These are phyloP conservation scores for Nannobrachium achirus DNA, from an alignment of 2,113 vertebrate genomes.

Conservation along the genomic window DNA sequence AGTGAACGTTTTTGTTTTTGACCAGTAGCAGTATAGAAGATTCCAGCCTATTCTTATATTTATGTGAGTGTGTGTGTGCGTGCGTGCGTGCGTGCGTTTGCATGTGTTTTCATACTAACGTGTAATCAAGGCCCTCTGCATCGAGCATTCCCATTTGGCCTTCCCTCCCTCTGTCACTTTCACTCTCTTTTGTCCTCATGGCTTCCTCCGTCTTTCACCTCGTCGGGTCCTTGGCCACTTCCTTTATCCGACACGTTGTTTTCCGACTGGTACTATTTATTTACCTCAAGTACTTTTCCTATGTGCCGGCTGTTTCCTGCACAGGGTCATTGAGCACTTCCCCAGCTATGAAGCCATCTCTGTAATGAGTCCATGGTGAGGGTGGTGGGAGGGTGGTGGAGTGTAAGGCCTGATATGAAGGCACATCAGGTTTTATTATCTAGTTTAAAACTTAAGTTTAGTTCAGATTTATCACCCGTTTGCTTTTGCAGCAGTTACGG, in stretches of 20 bases:
- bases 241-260: background rate
- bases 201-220: slow-evolving; percentile 3
- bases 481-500: no score
- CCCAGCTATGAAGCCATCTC: background rate
- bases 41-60: no score
- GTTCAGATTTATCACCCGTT: no score
- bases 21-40: no score
- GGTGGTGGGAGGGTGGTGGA: background rate
- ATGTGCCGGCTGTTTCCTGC: slow-evolving; percentile 34
- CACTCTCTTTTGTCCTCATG: slow-evolving; percentile 2
- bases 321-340: slow-evolving; percentile 21
- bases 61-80: no score
- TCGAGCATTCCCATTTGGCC: background rate
- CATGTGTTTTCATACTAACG: no score
- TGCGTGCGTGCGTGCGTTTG: no score
- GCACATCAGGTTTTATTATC: no score
- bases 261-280: slow-evolving; percentile 17
- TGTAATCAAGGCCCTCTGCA: background rate
- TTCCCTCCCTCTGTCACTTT: slow-evolving; percentile 17
- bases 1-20: no score
- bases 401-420: no score
- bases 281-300: slow-evolving; percentile 17
- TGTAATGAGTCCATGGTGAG: background rate
- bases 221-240: background rate
- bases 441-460: no score